Evolutionary conservation across 2,113 vertebrate genomes (phyloP).

Genomic region (Heteronetta atricapilla): DNA sequence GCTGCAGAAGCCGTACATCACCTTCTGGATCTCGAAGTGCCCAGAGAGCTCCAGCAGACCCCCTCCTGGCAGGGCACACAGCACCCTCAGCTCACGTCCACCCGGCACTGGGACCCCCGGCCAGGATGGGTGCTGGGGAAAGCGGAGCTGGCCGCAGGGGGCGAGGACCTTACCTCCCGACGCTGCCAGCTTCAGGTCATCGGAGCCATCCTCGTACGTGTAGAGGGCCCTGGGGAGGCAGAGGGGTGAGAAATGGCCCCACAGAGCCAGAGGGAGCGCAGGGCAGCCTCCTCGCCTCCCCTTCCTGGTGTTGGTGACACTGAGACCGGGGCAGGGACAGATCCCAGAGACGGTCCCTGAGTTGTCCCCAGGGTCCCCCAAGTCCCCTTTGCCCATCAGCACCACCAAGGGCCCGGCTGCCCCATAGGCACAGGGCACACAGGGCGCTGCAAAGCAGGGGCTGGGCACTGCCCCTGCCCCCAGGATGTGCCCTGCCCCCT

Average conservation of each 20-base stretch:
- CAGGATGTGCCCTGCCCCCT: neutral
- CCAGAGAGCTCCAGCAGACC: conserved; percentile 90
- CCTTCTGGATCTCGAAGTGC: conserved; percentile 90
- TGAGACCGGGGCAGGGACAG: neutral
- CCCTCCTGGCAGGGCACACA: conserved; percentile 79
- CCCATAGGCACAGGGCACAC: neutral
- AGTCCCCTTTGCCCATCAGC: neutral
- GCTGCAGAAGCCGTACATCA: conserved; percentile 99
- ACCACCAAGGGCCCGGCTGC: neutral
- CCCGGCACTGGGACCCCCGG: neutral
- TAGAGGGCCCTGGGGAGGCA: conserved; percentile 90
- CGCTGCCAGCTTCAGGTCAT: conserved; percentile 88
- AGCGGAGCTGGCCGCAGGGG: neutral
- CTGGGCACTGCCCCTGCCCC: too few relatives aligned
- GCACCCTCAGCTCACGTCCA: neutral
- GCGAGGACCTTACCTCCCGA: conserved; percentile 87
- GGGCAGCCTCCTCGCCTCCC: neutral
- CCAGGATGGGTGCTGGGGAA: neutral
- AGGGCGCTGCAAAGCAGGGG: neutral
- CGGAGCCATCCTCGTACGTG: conserved; percentile 90
- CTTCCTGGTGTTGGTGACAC: neutral
- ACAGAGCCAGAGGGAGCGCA: accelerated
- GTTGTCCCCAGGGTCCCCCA: neutral
- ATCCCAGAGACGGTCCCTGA: neutral
- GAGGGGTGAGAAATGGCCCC: neutral